These are phyloP conservation scores for Phengaris arion DNA, from an alignment of 2,888 invertebrate species.

Conservation along the genomic window DNA sequence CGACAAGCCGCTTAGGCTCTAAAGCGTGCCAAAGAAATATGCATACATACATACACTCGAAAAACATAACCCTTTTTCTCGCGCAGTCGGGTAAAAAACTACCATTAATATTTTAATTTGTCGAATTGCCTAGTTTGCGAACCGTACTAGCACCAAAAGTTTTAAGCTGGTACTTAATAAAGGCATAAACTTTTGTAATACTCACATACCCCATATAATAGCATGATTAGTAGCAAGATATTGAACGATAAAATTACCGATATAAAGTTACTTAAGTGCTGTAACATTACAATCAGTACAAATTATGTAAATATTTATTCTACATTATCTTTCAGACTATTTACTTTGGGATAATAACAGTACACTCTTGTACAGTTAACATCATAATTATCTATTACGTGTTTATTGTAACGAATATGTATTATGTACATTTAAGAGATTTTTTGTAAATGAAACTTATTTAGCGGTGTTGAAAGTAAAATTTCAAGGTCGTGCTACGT, in stretches of 20 bases:
- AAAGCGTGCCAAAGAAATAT: too few species aligned
- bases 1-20: too few species aligned
- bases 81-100: too few species aligned
- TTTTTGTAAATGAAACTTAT: too few species aligned
- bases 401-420: too few species aligned
- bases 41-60: too few species aligned
- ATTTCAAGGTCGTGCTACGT: too few species aligned
- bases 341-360: constrained; percentile 8
- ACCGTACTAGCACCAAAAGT: neutral
- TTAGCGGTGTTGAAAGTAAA: too few species aligned
- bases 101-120: neutral
- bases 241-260: neutral
- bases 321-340: constrained; percentile 16
- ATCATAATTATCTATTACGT: neutral
- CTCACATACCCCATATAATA: neutral
- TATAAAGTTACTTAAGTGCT: neutral
- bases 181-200: neutral
- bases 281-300: constrained; percentile 17
- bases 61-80: too few species aligned
- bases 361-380: constrained; percentile 23
- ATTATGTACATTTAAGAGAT: too few species aligned
- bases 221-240: neutral
- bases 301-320: constrained; percentile 16
- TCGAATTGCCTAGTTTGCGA: neutral
- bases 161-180: neutral